Percentiles rank a stretch among this genome's conserved stretches.
Conservation (phyloP, 2,888 invertebrate species). For the Cephus sareptanus region DNA sequence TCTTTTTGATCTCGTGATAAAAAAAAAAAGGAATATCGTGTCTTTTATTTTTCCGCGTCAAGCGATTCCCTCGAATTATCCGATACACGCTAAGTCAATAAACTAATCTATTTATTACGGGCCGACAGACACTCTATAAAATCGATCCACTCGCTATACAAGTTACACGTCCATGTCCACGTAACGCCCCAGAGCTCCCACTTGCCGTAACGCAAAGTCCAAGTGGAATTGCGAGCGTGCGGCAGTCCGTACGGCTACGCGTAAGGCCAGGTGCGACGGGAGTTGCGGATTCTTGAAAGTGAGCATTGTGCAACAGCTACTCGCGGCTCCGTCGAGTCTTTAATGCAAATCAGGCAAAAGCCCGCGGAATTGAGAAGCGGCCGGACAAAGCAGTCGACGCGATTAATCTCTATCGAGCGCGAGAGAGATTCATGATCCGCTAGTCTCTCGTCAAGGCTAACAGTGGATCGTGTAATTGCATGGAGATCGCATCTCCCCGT, state of each 20-base stretch:
- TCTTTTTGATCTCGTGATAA: not conserved
- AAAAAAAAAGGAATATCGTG: not conserved
- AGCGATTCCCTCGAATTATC: not conserved
- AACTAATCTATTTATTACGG: not conserved
- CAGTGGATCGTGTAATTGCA: not conserved
- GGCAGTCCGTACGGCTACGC: constrained; percentile 9
- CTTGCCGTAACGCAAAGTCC: constrained; percentile 1
- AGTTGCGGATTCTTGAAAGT: not conserved
- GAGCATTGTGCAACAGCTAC: constrained; percentile 10
- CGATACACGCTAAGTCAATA: not conserved
- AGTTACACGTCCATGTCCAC: not conserved
- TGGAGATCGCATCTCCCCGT: not conserved
- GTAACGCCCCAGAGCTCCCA: not conserved
- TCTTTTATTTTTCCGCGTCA: not conserved
- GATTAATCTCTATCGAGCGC: constrained; percentile 43
- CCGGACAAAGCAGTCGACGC: constrained; percentile 47
- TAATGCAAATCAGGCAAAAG: constrained; percentile 48
- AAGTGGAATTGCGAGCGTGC: constrained; percentile 24
- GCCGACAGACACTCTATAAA: not conserved
- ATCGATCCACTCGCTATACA: not conserved
- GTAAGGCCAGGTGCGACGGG: constrained; percentile 1
- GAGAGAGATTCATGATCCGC: not conserved
- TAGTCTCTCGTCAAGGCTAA: not conserved
- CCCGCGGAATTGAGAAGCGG: constrained; percentile 53
- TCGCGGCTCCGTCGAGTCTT: constrained; percentile 27